Percentiles rank a stretch among this genome's conserved stretches.
Conservation (phyloP, 2,888 invertebrate species). For the Ennomos fuscantarius region DNA sequence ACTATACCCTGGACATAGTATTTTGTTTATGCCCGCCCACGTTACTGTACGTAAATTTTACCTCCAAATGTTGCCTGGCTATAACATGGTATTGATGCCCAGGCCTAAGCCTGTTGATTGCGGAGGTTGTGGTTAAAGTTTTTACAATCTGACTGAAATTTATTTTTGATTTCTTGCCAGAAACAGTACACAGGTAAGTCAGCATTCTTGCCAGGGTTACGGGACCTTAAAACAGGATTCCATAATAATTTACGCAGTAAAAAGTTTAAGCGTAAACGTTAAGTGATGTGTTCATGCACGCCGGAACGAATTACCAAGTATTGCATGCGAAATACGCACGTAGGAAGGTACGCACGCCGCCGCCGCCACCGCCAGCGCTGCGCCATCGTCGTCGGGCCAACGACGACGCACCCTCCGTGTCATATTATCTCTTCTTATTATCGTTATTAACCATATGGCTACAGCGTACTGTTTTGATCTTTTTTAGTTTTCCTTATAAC, state of each 20-base stretch:
- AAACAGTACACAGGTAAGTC: constrained; percentile 12
- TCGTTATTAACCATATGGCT: constrained; percentile 21
- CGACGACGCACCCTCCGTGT: constrained; percentile 9
- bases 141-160: no score
- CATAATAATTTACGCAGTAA: constrained; percentile 27
- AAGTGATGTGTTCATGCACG: constrained; percentile 37
- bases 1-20: not conserved
- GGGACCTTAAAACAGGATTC: constrained; percentile 28
- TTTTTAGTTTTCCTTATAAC: constrained; percentile 17
- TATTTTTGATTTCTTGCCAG: constrained; percentile 1
- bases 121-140: not conserved
- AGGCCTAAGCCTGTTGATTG: no score
- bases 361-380: constrained; percentile 6
- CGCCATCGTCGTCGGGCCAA: constrained; percentile 6
- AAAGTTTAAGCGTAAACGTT: constrained; percentile 26
- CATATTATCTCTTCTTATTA: constrained; percentile 22
- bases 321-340: constrained; percentile 35
- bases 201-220: constrained; percentile 4
- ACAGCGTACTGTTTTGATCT: constrained; percentile 19
- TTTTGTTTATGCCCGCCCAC: not conserved
- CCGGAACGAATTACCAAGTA: constrained; percentile 38
- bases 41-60: not conserved
- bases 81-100: not conserved
- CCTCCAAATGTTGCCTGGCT: not conserved
- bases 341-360: constrained; percentile 14